Conservation (phyloP, 2,113 vertebrate species). For the Paraplagusia blochii region DNA sequence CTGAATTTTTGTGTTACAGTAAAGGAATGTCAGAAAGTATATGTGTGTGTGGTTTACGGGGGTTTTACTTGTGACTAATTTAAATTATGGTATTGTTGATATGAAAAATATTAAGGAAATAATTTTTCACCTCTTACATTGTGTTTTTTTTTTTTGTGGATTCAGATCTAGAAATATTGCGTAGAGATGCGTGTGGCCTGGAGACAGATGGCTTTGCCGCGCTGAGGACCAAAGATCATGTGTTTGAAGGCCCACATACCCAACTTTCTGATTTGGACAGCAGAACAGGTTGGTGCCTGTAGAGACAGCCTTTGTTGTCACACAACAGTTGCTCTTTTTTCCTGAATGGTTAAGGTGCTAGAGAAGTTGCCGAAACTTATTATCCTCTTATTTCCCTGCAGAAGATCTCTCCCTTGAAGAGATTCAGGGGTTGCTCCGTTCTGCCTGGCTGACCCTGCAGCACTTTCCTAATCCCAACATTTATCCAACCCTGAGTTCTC, state of each 20-base stretch:
- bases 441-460: constrained; percentile 76
- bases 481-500: constrained; percentile 77
- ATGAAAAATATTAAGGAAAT: too few species aligned
- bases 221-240: constrained; percentile 37
- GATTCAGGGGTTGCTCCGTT: constrained; percentile 67
- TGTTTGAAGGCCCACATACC: constrained; percentile 22
- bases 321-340: too few species aligned
- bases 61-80: too few species aligned
- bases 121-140: too few species aligned
- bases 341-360: too few species aligned
- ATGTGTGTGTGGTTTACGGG: too few species aligned
- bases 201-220: constrained; percentile 35
- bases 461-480: constrained; percentile 81
- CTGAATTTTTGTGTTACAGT: too few species aligned
- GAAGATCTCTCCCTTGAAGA: constrained; percentile 74
- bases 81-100: too few species aligned
- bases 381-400: constrained; percentile 33
- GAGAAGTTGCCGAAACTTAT: background rate
- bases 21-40: too few species aligned
- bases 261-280: constrained; percentile 37
- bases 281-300: constrained; percentile 54
- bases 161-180: constrained; percentile 75
- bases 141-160: constrained; percentile 22
- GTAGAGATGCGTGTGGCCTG: constrained; percentile 62
- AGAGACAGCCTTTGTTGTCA: background rate